Evolutionary conservation across 35 echinoderm and acorn worm species (phyloP).

Genomic region (Patiria miniata): DNA sequence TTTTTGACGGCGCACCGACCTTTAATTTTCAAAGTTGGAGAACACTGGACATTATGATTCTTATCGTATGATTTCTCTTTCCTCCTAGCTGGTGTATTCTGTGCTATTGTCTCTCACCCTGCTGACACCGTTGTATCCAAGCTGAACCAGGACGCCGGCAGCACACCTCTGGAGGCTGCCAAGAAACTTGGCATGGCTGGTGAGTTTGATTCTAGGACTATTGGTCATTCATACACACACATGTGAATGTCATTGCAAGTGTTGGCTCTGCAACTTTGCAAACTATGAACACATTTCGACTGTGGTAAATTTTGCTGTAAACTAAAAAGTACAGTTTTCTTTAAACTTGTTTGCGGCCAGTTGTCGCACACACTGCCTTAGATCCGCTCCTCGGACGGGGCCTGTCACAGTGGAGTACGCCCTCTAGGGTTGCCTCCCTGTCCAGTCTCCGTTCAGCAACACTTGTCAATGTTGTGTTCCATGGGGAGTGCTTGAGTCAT

Average conservation of each 20-base stretch:
- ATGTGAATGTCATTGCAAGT: too few species aligned
- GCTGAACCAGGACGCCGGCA: constrained; percentile 85
- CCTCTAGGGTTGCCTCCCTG: neutral
- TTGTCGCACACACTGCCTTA: constrained; percentile 84
- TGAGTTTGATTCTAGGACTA: too few species aligned
- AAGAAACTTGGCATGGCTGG: constrained; percentile 90
- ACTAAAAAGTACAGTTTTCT: too few species aligned
- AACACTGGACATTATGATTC: too few species aligned
- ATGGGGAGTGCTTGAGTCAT: constrained; percentile 99
- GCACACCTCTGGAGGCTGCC: constrained; percentile 81
- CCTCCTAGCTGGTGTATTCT: constrained; percentile 92
- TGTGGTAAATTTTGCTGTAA: too few species aligned
- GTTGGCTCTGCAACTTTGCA: too few species aligned
- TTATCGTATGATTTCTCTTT: too few species aligned
- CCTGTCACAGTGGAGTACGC: neutral
- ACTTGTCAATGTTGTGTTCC: constrained; percentile 87
- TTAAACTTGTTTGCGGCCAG: too few species aligned
- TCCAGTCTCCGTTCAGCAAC: constrained; percentile 75
- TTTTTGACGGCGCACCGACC: too few species aligned
- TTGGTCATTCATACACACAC: too few species aligned
- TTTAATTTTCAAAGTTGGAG: too few species aligned
- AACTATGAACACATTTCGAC: too few species aligned
- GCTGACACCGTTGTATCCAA: constrained; percentile 98
- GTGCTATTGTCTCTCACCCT: constrained; percentile 96
- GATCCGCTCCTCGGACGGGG: constrained; percentile 88